Percentiles rank a stretch among this genome's conserved stretches.
phyloP scores from a whole-genome alignment of 2,797 vertebrate genomes.

The Potorous gilbertii region DNA sequence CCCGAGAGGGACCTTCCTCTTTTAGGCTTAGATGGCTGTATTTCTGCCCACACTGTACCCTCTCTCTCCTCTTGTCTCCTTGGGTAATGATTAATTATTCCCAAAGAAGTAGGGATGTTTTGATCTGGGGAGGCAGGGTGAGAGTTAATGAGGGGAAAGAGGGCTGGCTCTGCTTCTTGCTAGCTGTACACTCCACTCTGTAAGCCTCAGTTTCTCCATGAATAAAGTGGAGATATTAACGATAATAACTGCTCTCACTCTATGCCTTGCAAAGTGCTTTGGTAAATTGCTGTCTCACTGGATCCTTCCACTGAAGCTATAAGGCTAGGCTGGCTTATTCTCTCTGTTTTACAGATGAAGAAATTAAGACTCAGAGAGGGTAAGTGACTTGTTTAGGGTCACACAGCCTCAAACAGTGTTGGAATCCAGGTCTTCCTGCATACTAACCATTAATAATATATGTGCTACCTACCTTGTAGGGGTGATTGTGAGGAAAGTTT shows the following conservation, averaged over 20 bases:
- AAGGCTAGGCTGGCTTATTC: not conserved
- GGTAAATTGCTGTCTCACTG: too few species aligned
- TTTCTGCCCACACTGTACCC: not conserved
- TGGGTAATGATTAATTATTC: not conserved
- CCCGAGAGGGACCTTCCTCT: not conserved
- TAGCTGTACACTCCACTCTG: not conserved
- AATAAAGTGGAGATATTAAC: not conserved
- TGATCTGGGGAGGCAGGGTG: not conserved
- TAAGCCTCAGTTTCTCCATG: not conserved
- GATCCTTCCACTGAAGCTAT: not conserved
- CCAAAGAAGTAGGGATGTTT: not conserved
- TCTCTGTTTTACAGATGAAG: not conserved
- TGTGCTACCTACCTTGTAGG: too few species aligned
- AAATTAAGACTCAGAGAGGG: not conserved
- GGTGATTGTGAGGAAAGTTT: not conserved
- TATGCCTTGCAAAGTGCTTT: not conserved
- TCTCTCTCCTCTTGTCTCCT: not conserved
- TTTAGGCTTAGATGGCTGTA: not conserved
- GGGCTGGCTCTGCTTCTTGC: not conserved
- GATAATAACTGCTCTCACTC: not conserved
- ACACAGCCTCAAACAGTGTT: not conserved
- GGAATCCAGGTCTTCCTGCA: not conserved
- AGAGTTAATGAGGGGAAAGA: not conserved
- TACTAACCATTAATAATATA: not conserved
- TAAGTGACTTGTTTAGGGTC: not conserved